Percentiles rank a stretch among this genome's conserved stretches.
Conservation (phyloP, 1,140 invertebrate genomes). For the Megalopta genalis region DNA sequence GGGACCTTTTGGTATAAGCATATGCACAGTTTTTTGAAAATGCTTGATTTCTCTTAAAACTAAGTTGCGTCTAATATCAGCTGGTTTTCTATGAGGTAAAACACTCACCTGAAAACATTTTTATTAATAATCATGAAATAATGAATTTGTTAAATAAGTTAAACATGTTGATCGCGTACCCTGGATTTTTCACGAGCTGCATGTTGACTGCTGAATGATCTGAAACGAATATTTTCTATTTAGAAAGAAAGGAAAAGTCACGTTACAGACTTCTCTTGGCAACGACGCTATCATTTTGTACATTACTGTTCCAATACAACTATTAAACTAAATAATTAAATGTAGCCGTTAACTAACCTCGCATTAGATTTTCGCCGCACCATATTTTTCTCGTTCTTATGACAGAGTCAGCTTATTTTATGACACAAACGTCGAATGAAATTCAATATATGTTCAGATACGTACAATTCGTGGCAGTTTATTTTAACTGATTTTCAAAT, state of each 20-base stretch:
- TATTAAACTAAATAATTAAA: background rate
- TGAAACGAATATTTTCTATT: background rate
- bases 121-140: too few relatives aligned
- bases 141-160: too few relatives aligned
- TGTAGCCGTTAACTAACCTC: conserved; percentile 38
- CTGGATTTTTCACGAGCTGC: background rate
- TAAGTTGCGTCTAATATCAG: background rate
- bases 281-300: background rate
- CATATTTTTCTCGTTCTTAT: conserved; percentile 11
- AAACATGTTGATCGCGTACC: background rate
- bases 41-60: conserved; percentile 63
- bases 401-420: too few relatives aligned
- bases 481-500: too few relatives aligned
- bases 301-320: background rate
- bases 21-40: conserved; percentile 53
- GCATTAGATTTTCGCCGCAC: conserved; percentile 17
- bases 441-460: background rate
- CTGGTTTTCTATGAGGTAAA: background rate
- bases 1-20: conserved; percentile 64
- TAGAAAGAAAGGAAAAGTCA: background rate
- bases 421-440: too few relatives aligned
- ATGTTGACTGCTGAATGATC: background rate
- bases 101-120: background rate
- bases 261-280: background rate
- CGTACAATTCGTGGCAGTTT: too few relatives aligned